Conservation (phyloP, 2,797 vertebrate genomes). For the Todus mexicanus region DNA sequence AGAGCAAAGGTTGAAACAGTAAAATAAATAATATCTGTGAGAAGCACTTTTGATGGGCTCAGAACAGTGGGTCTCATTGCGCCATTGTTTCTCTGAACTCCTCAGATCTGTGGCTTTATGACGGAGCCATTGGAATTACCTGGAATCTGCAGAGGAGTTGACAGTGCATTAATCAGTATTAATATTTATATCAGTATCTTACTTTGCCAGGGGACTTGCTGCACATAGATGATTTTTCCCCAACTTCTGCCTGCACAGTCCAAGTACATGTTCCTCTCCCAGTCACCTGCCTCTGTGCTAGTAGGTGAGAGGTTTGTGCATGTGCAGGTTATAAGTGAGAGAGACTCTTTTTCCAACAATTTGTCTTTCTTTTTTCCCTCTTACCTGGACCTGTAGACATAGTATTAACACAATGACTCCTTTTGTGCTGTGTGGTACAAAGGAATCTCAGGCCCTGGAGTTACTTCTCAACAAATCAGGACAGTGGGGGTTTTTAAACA, state of each 20-base stretch:
- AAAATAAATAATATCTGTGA: not conserved
- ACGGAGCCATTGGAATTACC: not conserved
- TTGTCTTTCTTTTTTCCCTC: not conserved
- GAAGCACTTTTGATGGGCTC: not conserved
- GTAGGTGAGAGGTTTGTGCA: accelerated
- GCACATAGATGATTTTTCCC: not conserved
- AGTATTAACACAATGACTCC: not conserved
- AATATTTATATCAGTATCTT: not conserved
- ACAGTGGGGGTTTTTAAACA: constrained; percentile 2
- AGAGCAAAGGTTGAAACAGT: not conserved
- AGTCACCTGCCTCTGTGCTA: not conserved
- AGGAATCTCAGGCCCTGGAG: not conserved
- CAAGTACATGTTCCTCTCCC: not conserved
- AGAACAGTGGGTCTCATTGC: not conserved
- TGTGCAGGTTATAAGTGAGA: not conserved
- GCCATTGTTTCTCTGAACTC: not conserved
- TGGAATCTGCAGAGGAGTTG: not conserved
- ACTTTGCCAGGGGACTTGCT: not conserved
- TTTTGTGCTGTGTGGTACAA: not conserved
- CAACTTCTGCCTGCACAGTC: not conserved
- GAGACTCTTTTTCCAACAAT: not conserved
- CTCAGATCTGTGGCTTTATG: not conserved
- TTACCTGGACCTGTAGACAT: not conserved
- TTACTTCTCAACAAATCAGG: not conserved
- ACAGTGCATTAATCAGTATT: not conserved